Conservation (phyloP, 2,888 invertebrate genomes). For the Alitta virens region DNA sequence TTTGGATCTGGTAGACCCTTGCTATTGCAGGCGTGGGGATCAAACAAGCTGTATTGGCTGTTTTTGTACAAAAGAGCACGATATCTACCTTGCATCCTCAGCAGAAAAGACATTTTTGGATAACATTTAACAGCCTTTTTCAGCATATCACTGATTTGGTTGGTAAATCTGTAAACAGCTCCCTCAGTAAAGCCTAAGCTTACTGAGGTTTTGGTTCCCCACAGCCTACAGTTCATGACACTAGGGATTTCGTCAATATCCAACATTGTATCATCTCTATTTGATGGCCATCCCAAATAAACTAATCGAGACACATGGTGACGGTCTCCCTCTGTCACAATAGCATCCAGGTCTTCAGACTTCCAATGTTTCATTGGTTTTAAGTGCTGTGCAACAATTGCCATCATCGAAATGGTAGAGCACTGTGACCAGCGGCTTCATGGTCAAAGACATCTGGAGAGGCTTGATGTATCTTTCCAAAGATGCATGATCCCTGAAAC, state of each 20-base stretch:
- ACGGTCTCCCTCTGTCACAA: not conserved
- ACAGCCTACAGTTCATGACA: no score
- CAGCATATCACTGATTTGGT: no score
- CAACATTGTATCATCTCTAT: no score
- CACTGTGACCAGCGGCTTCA: constrained; percentile 1
- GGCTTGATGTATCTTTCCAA: not conserved
- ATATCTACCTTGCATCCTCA: no score
- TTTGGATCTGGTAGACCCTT: not conserved
- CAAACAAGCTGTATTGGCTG: not conserved
- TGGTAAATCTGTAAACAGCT: no score
- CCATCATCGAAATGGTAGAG: not conserved
- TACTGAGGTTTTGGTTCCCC: no score
- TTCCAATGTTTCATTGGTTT: not conserved
- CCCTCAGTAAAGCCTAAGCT: no score
- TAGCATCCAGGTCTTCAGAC: not conserved
- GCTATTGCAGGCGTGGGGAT: not conserved
- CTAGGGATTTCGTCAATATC: no score
- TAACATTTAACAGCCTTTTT: no score
- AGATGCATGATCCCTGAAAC: no score
- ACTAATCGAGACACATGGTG: not conserved
- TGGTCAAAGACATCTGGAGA: not conserved
- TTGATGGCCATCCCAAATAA: not conserved
- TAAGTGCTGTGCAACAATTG: not conserved
- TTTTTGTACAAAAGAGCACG: not conserved
- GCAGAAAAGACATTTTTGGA: no score